Base-by-base conservation (phyloP, 2,113 vertebrate genomes). In the Chaetodon trifascialis region DNA sequence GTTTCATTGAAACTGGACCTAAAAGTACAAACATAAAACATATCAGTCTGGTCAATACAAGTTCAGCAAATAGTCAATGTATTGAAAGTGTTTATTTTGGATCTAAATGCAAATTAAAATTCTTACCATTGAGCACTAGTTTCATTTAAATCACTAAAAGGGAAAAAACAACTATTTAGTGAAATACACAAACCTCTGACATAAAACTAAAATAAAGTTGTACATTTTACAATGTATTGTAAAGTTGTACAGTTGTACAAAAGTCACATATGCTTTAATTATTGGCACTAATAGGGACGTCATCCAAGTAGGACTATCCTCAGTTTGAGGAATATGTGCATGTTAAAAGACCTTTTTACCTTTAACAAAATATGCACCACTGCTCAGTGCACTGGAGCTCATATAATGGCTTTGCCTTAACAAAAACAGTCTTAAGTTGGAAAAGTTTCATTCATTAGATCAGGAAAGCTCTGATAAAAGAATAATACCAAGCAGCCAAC, bases 1-100 rank as follows among this genome's bases (percentile, higher is more conserved):
- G 96, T 98, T 91, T 90, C 90, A 51, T 97, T 99, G 94, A 95
- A 95, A 90, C 93, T 83, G 86, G 89, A 83, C 95, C 95, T 96
- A 54, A 76, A 87, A 46, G 49, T 2, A 30, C 16, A 70, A 78
- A 2, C 11, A 68, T n/a, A 55, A 3, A 14, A 78, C 16, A 54
- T 52, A 46, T 58, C 0, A 52, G 46, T 77, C 17, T 14, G 14
- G 16, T 78, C 8, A 79, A 42, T 15, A 51, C 17, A 25, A 59
- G 59, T 9, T 4, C 70, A 79, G 14, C 1, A 44, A 62, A 65
- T 38, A 49, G 46, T 46, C 16, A 25, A 30, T 16, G 19, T 52
- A 73, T 56, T 19, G 8, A 52, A 42, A 56, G 6, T 46, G 5
- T 73, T 55, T 44, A 1, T 69, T 46, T 40, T 38, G 3, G 64